A percentile compares a stretch with the other conserved stretches of the same genome.
Evolutionary conservation across 2,888 invertebrate species (phyloP).

Genomic region (Phrixothrix hirtus): DNA sequence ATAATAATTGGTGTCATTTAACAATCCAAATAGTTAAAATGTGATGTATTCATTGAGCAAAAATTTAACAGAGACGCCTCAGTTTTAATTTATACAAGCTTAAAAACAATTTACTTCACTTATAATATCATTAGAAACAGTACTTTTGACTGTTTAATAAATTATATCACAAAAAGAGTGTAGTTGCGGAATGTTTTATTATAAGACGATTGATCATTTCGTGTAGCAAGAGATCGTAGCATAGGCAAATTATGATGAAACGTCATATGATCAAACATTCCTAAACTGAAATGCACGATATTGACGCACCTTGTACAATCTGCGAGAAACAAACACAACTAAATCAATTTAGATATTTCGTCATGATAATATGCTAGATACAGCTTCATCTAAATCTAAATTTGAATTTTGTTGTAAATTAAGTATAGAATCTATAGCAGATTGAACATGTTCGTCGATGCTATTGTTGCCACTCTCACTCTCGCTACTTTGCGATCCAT

Average conservation of each 20-base stretch:
- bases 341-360: conserved; percentile 46
- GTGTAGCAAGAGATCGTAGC: too few relatives aligned
- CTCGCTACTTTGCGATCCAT: conserved; percentile 38
- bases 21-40: conserved; percentile 17
- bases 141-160: conserved; percentile 25
- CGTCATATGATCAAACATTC: too few relatives aligned
- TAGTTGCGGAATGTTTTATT: conserved; percentile 12
- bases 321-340: conserved; percentile 9
- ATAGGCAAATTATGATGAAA: too few relatives aligned
- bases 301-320: neutral
- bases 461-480: conserved; percentile 58
- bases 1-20: conserved; percentile 13
- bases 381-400: conserved; percentile 50
- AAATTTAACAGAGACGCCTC: conserved; percentile 15
- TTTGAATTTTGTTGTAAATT: conserved; percentile 64
- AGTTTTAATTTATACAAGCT: conserved; percentile 8
- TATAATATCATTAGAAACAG: conserved; percentile 16
- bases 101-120: conserved; percentile 16
- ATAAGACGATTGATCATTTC: too few relatives aligned
- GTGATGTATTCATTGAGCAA: conserved; percentile 26
- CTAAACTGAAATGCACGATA: too few relatives aligned
- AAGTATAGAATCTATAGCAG: conserved; percentile 78
- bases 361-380: conserved; percentile 56
- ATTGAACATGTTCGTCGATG: conserved; percentile 77
- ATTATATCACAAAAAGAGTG: conserved; percentile 30